Evolutionary conservation across 2,797 vertebrate species (phyloP).

Genomic region (Momotus momota): DNA sequence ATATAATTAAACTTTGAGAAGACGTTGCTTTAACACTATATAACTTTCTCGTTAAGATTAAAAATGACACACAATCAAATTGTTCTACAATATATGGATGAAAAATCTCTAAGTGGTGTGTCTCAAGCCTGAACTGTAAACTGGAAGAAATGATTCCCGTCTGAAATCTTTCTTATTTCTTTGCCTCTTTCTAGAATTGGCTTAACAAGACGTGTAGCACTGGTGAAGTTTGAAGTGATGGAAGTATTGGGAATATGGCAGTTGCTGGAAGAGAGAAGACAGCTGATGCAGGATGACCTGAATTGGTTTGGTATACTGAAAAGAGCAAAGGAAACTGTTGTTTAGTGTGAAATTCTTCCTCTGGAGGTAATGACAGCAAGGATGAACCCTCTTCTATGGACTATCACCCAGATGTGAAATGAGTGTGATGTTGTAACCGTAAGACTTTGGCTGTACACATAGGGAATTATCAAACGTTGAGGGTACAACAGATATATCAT

Average conservation of each 20-base stretch:
- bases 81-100: background rate
- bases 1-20: background rate
- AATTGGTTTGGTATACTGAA: background rate
- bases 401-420: background rate
- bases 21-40: background rate
- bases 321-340: background rate
- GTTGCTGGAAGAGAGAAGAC: background rate
- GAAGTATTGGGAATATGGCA: background rate
- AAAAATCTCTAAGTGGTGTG: background rate
- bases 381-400: background rate
- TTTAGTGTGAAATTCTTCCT: background rate
- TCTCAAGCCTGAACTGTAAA: background rate
- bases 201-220: background rate
- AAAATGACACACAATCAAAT: conserved; percentile 22
- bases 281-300: background rate
- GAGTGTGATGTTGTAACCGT: background rate
- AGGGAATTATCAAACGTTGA: background rate
- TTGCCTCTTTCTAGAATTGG: background rate
- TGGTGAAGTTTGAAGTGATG: background rate
- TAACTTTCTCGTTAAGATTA: background rate
- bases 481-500: background rate
- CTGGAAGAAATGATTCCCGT: background rate
- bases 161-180: background rate
- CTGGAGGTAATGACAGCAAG: background rate
- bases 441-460: background rate